Base-by-base conservation (phyloP, 2,797 vertebrate species). In the Galago senegalensis region DNA sequence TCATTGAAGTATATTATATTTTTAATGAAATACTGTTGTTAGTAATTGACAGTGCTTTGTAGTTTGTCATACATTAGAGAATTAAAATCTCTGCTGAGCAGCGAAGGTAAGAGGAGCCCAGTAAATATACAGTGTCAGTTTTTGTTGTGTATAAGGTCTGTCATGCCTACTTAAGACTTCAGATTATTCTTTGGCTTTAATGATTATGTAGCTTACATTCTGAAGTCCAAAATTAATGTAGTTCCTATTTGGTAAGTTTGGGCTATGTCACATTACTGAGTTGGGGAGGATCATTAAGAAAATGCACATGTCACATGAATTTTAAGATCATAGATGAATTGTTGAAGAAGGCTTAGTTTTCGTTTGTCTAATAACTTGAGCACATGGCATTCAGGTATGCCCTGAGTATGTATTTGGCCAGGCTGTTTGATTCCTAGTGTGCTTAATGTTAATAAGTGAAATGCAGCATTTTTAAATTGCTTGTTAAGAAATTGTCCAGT, bases 391-490 rank as follows among this genome's bases (percentile, higher is more conserved):
- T 87, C 7, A 61, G 40, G 49, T 80, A 56, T 76, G 10, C 27
- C 40, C 60, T 76, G 14, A 43, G 37, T 89, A 53, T 77, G 79
- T 85, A 56, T 85, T 91, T 21, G 43, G 10, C 34, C 40, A 20
- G 60, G 8, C 9, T 94, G 3, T 87, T 91, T 61, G 34, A 84
- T 20, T 77, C 92, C 85, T 80, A 77, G 7, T 93, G 83, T n/a
- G 20, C 79, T 94, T 89, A 76, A 88, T 97, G 69, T 95, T 87
- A 92, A 81, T 58, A 91, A 84, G 93, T 63, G 88, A 76, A 93
- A 37, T 29, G 9, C 27, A 40, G 21, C 46, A 10, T 70, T 87
- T 93, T 77, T 25, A 96, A 77, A 87, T 4, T 67, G 37, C 17
- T 89, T 94, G 88, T 95, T 86, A 73, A 70, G 56, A 90, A 87